phyloP scores from a whole-genome alignment of 2,888 invertebrate species.

The Polylopha cassiicola region DNA sequence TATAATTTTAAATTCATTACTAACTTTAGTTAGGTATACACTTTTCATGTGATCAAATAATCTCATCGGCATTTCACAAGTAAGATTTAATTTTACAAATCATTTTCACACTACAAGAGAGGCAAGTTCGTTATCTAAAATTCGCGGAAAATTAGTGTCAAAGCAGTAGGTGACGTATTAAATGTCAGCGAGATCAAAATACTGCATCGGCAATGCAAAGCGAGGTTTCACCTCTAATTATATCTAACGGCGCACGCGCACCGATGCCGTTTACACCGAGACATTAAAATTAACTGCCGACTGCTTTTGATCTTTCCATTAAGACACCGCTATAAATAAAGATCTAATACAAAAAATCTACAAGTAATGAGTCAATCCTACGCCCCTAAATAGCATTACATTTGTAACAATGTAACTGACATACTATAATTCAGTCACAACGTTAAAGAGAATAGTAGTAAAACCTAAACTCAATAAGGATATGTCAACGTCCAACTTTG shows the following conservation, averaged over 20 bases:
- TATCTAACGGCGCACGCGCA: constrained; percentile 54
- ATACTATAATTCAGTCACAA: constrained; percentile 11
- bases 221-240: constrained; percentile 67
- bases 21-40: too few relatives aligned
- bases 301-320: constrained; percentile 76
- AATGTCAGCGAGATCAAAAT: constrained; percentile 67
- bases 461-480: constrained; percentile 33
- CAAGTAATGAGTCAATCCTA: constrained; percentile 59
- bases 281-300: constrained; percentile 74
- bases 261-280: constrained; percentile 64
- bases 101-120: too few relatives aligned
- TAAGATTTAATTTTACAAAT: too few relatives aligned
- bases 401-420: constrained; percentile 43
- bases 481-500: constrained; percentile 31
- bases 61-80: too few relatives aligned
- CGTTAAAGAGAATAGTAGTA: constrained; percentile 7
- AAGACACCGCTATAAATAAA: constrained; percentile 67
- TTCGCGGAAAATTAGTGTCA: constrained; percentile 14
- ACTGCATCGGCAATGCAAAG: constrained; percentile 47
- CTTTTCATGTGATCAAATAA: too few relatives aligned
- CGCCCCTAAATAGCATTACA: constrained; percentile 34
- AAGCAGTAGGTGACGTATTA: constrained; percentile 54
- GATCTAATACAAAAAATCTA: constrained; percentile 57
- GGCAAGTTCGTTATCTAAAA: too few relatives aligned
- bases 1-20: too few relatives aligned